Base-by-base conservation (phyloP, 1,140 invertebrate genomes). In the Dreissena rostriformis region DNA sequence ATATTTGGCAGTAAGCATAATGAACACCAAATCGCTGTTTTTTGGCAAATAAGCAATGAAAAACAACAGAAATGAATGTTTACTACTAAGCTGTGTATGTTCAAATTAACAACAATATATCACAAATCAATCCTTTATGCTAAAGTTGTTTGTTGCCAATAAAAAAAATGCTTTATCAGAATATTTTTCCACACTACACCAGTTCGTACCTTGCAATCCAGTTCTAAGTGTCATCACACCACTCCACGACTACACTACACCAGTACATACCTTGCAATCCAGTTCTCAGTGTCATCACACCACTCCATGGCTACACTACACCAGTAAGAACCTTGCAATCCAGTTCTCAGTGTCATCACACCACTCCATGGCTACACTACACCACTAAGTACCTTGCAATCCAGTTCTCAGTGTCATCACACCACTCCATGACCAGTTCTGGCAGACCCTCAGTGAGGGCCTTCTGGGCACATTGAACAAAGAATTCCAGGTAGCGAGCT, bases 381-480 rank as follows among this genome's bases (percentile, higher is more conserved):
- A n/a, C n/a, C n/a, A n/a, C n/a, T n/a, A n/a, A n/a, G 75, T 86
- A 93, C 91, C 89, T 92, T 39, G 83, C 57, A 12, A 93, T 85
- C 91, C 92, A 92, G 14, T 89, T 74, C 17, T 84, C 74, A n/a
- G 90, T 87, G 53, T 93, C 93, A 22, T 91, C 88, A 87, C 92
- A 93, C 92, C 92, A 93, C 14, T 91, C 89, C 11, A 91, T 29
- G n/a, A 91, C 92, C 65, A 90, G 84, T 14, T 91, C 88, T 39
- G 90, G 80, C 55, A 91, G 74, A 24, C 92, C 93, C 80, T 94
- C 93, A 39, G 89, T 87, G 14, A 94, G 74, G 12, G 90, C 92
- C 81, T 94, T 94, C 88, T 93, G 90, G 19, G 91, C 87, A 0
- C 92, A 88, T 75, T 92, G 89, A 10, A 93, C 90, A 78, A 94